Conservation (phyloP, 2,888 invertebrate species). For the Nematopogon swammerdamellus region DNA sequence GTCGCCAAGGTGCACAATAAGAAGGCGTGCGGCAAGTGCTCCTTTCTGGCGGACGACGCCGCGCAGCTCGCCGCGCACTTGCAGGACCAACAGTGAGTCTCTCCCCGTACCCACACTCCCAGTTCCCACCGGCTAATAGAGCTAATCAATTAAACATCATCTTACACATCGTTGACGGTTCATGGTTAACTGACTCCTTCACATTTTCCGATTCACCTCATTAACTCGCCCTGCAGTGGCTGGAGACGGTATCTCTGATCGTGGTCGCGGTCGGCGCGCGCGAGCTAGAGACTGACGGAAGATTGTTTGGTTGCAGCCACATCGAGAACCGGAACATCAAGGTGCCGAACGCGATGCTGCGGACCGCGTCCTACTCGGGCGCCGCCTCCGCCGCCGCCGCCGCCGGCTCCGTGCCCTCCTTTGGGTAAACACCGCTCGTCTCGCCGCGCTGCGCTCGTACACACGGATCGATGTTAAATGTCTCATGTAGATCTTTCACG, state of each 20-base stretch:
- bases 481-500: slow-evolving; percentile 15
- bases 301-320: slow-evolving; percentile 40
- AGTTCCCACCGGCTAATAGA: too few relatives aligned
- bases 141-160: too few relatives aligned
- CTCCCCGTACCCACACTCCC: too few relatives aligned
- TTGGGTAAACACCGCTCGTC: slow-evolving; percentile 15
- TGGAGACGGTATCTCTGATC: too few relatives aligned
- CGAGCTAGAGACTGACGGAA: too few relatives aligned
- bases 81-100: slow-evolving; percentile 73
- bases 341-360: slow-evolving; percentile 43
- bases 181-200: slow-evolving; percentile 6
- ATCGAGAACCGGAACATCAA: slow-evolving; percentile 60
- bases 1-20: slow-evolving; percentile 91
- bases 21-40: slow-evolving; percentile 85
- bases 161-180: too few relatives aligned
- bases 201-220: neutral
- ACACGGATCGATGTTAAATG: slow-evolving; percentile 14
- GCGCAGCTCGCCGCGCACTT: slow-evolving; percentile 76
- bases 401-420: slow-evolving; percentile 18
- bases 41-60: slow-evolving; percentile 81
- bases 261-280: too few relatives aligned
- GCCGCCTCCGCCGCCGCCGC: slow-evolving; percentile 19
- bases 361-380: slow-evolving; percentile 24
- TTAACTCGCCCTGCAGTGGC: too few relatives aligned
- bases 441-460: slow-evolving; percentile 16